Base-by-base conservation (phyloP, 2,797 vertebrate genomes). In the Myotis pilosus region DNA sequence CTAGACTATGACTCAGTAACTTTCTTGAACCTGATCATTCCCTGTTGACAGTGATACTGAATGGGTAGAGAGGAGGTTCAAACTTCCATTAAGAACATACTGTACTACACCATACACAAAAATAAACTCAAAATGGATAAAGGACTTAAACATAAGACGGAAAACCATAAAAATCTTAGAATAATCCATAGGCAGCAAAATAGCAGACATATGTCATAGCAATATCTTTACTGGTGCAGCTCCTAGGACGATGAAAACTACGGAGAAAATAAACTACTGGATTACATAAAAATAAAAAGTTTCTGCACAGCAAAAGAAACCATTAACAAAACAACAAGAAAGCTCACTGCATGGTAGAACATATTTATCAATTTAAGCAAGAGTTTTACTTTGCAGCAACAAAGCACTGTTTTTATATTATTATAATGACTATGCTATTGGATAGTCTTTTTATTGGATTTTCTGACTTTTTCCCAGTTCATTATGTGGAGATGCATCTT, bases 401-500 rank as follows among this genome's bases (percentile, higher is more conserved):
- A 82, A 75, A 78, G 20, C 33, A 78, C 72, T 81, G 1, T 94
- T 89, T 87, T 79, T 25, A 83, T 87, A 83, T 22, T 47, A 19
- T 72, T 47, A 81, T 2, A 74, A 13, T 25, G 2, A 81, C 7
- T 62, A 71, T 90, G n/a, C 23, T 76, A 33, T 53, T 76, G 22
- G 22, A 15, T 87, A 71, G 84, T 88, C 62, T 72, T 89, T 89
- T 83, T 75, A 28, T 90, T 95, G 33, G 20, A 68, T 71, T 92
- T 89, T 93, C 57, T 80, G 28, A 62, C 49, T 92, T 94, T 96
- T 68, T 74, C 44, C 60, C 28, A 74, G 30, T 93, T 87, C 13
- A 72, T 25, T 92, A 69, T 57, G 6, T 94, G 33, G 22, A 87
- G 33, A 72, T 91, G 88, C 87, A 81, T 87, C 69, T 87, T 86